Base-by-base conservation (phyloP, 2,888 invertebrate genomes). In the Tetramorium bicarinatum region DNA sequence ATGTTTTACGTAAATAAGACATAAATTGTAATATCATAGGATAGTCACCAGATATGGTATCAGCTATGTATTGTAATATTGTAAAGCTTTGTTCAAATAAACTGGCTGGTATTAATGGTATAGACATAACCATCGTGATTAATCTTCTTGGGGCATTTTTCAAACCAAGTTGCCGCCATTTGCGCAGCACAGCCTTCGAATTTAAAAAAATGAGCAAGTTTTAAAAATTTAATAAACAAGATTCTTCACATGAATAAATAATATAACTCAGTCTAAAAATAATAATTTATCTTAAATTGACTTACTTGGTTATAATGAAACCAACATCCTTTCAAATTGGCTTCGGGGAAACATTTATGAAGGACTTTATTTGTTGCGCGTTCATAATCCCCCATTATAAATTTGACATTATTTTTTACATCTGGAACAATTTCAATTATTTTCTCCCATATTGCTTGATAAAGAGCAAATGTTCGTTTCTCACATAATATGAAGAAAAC, bases 381-480 rank as follows among this genome's bases (percentile, higher is more conserved):
- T 62, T 62, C 41, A 62, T 62, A 62, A 62, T 62, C 38, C 3
- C 18, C 62, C 38, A 62, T 38, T 62, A 62, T 62, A 62, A 62
- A 62, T 62, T 41, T 34, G 1, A 62, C 38, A 62, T 62, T 62
- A n/a, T 38, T 62, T 62, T 38, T 62, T 6, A 62, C 11, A 3
- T 62, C 41, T 38, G 38, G 62, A 38, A 4, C 62, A 2, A 62
- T n/a, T 62, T 62, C 62, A n/a, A 62, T 11, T 62, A 62, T 38
- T 41, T 62, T 62, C 2, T 62, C n/a, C 62, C 62, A 62, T 41
- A 62, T 41, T n/a, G 62, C 38, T 4, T 62, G n/a, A 62, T 62
- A 62, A 9, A 38, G 38, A 62, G 62, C 38, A 38, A 38, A 41
- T 38, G 62, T 62, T 62, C 62, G 38, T 15, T 18, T 62, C 11